Conservation (phyloP, 2,888 invertebrate species). For the Homarus gammarus region DNA sequence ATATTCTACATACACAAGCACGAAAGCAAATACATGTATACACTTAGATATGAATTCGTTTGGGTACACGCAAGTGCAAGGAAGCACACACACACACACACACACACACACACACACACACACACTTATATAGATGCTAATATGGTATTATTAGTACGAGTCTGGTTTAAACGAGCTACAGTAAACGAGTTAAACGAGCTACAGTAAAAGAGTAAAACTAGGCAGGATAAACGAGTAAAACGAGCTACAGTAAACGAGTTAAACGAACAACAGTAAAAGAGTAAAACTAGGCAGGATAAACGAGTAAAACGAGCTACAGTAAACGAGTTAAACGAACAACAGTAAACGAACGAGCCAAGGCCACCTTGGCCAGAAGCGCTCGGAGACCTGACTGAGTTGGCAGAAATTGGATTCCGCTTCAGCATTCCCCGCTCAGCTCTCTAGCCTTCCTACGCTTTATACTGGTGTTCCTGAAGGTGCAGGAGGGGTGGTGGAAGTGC, state of each 20-base stretch:
- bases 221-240: too few relatives aligned
- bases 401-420: constrained; percentile 45
- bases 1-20: neutral
- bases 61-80: neutral
- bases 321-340: neutral
- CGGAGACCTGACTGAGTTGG: constrained; percentile 35
- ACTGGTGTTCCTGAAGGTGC: constrained; percentile 34
- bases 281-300: neutral
- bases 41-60: neutral
- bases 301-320: neutral
- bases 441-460: constrained; percentile 26
- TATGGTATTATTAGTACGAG: too few relatives aligned
- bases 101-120: neutral
- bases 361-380: neutral
- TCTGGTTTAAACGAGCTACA: too few relatives aligned
- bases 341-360: too few relatives aligned
- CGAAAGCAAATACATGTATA: constrained; percentile 3
- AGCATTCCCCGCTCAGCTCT: constrained; percentile 35
- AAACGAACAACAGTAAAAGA: neutral
- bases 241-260: neutral
- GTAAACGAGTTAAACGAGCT: too few relatives aligned
- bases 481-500: constrained; percentile 11
- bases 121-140: neutral
- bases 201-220: too few relatives aligned
- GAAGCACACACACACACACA: neutral